Base-by-base conservation (phyloP, 2,888 invertebrate genomes). In the Drosophila hamatofila region DNA sequence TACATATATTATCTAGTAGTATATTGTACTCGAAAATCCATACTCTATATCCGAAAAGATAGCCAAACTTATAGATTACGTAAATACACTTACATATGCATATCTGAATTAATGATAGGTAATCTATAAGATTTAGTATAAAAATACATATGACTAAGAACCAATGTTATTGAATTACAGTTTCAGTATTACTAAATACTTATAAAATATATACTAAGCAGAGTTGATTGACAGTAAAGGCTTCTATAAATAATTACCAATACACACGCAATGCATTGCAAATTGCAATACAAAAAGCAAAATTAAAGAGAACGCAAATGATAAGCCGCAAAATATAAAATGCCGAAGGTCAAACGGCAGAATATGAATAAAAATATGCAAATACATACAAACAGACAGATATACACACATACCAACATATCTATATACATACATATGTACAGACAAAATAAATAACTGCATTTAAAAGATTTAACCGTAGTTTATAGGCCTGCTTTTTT, bases 401-500 rank as follows among this genome's bases (percentile, higher is more conserved):
- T 11, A 27, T 0, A 3, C 11, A 30, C 2, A 46, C 25, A 16
- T 16, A 25, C 3, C 23, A 2, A 41, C 39, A 52, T 9, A 52
- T 25, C 21, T 42, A 46, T 25, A n/a, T 18, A 30, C 0, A 14
- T 16, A 49, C 21, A 42, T 12, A 48, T 23, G 71, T 51, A 35
- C 11, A 41, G 42, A 81, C 37, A 37, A 54, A 81, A 65, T 69
- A 77, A 79, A 83, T 77, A 69, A 78, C 64, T 73, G 67, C 62
- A 81, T 85, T 78, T 74, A 84, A 83, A 83, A 81, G 52, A 82
- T 72, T 77, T 77, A 72, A 23, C 23, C 23, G 57, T 48, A 67
- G 62, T 61, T 52, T 67, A 74, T 85, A 66, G 52, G 52, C 52
- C 64, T 75, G 42, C 68, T 41, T 60, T 49, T 49, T 48, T 63